Evolutionary conservation across 1,140 invertebrate species (phyloP), one percentile per base, ranked within the genome.

Genomic region (Drosophila quadrilineata): DNA sequence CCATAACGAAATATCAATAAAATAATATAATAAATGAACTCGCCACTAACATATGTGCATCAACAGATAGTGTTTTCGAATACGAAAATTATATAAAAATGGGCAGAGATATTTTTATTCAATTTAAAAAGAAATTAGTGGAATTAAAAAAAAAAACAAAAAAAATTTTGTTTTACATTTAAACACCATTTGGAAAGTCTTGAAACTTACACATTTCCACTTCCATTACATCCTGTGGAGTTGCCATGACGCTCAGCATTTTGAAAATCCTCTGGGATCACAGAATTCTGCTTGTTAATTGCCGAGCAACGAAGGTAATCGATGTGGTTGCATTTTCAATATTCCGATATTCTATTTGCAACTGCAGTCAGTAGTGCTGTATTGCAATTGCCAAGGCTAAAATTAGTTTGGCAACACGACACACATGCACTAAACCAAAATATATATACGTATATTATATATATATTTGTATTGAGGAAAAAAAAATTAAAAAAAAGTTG

Each of bases 131-230:
- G n/a, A n/a, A n/a, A n/a, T n/a, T n/a, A n/a, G n/a, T n/a, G n/a
- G n/a, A n/a, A n/a, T n/a, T n/a, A n/a, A n/a, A 14, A 3, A 9
- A 6, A 38, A 17, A 38, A 52, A 10, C 10, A n/a, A n/a, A 31
- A n/a, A 4, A 16, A 16, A 2, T 5, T 6, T 35, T 35, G 2
- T 35, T 14, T 0, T 5, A 2, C 2, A 16, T 6, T 14, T 3
- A 35, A 35, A 14, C 3, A 35, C 33, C 14, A 35, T 6, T 35
- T 35, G 3, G 33, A 16, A 35, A 8, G 10, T 16, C 16, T 46
- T 31, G 9, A 6, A 36, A 66, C 63, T 66, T 66, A 66, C 63
- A 40, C 56, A 66, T 36, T 29, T 60, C 63, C 9, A 45, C 38
- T 36, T 66, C 63, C 22, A 52, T n/a, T 14, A 22, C 29, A 29